Percentiles rank a stretch among this genome's conserved stretches.
These are phyloP conservation scores for zebrafish (Danio rerio) DNA, from an alignment of 2,113 vertebrate species.

Conservation along the genomic window GRCz12tu NC_133176.1:61919001-61919500, in stretches of 20 bases:
- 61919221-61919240: slow-evolving; percentile 11
- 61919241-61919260: neutral
- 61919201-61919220: slow-evolving; percentile 83
- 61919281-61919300: too few relatives aligned
- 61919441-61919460: too few relatives aligned
- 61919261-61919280: neutral
- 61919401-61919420: too few relatives aligned
- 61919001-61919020: neutral
- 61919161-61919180: slow-evolving; percentile 83
- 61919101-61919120: slow-evolving; percentile 85
- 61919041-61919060: slow-evolving; percentile 66
- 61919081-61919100: slow-evolving; percentile 84
- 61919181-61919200: slow-evolving; percentile 76
- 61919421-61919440: too few relatives aligned
- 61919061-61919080: slow-evolving; percentile 79
- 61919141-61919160: slow-evolving; percentile 76
- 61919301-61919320: too few relatives aligned
- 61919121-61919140: slow-evolving; percentile 80
- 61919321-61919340: too few relatives aligned
- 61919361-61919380: too few relatives aligned
- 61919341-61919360: too few relatives aligned
- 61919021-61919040: too few relatives aligned
- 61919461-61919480: too few relatives aligned
- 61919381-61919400: too few relatives aligned
- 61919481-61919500: too few relatives aligned